Base-by-base conservation (phyloP, 2,888 invertebrate genomes). In the Amphipoea lucens region DNA sequence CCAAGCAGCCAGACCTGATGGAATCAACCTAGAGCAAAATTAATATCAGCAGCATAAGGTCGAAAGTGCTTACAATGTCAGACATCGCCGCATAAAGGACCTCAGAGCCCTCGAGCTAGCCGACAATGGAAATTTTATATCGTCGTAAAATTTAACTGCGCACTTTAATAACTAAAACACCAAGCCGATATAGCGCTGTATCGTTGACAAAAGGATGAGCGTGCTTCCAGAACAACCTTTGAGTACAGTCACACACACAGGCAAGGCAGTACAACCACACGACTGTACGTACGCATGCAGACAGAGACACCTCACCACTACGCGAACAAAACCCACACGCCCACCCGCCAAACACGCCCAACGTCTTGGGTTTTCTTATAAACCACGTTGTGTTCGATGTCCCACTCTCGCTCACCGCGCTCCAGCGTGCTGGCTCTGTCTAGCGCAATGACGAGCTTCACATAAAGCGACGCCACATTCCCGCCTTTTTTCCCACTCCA, bases 401-500 rank as follows among this genome's bases (percentile, higher is more conserved):
- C 96, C 93, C 92, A 90, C 91, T 97, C 94, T 91, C 72, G 75
- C 94, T 57, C 87, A 78, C 77, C 85, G 85, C 68, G 66, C 77
- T 60, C 84, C 88, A 88, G 87, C 87, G 85, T 82, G 78, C 84
- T 87, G 90, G 95, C 95, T 94, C 95, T 89, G 90, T 96, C 94
- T 93, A 83, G 85, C 96, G 96, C 96, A 95, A 97, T 97, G 96
- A 97, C 96, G 97, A 97, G 97, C 95, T 94, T 95, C 97, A 96
- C 96, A 97, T 97, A 97, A 97, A 97, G 95, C 95, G 96, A 95
- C 91, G 96, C 97, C 97, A 95, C 97, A 97, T 97, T 97, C 97
- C 97, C 97, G 97, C 97, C 97, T 97, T 97, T 97, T 97, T 97
- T 97, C 97, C 97, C 96, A 96, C 96, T 97, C 97, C 97, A 96